Evolutionary conservation across 2,888 invertebrate genomes (phyloP), one percentile per base, ranked within the genome.

Genomic region (Nemotelus nigrinus): DNA sequence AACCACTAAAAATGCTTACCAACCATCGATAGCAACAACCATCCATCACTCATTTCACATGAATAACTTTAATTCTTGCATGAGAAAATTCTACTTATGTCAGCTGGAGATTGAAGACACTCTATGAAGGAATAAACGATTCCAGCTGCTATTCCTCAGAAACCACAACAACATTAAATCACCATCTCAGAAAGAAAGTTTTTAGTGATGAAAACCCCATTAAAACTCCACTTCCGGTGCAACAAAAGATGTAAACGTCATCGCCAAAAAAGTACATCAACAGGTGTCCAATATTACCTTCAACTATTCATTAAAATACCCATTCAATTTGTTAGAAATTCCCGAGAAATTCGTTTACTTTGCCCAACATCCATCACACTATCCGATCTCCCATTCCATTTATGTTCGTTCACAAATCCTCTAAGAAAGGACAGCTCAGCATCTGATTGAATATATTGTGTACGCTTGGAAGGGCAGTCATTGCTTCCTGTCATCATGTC

Each of bases 381-480:
- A 67, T 47, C 47, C 50, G 7, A 48, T 43, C 63, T 39, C 7
- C 53, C 25, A 70, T 55, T 41, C 41, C 55, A 70, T 70, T 70
- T 70, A 70, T 53, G 8, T 70, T 43, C 5, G 43, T 43, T 39
- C 70, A 43, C 70, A 70, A 70, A 70, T 55, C 70, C 55, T 55
- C 47, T 6, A 63, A 70, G 55, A 70, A 70, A 70, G 70, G 55
- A 70, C 70, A 70, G 44, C 70, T 70, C 70, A 70, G 70, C 70
- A 70, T 53, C 53, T 41, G 70, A 70, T 70, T 53, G 70, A 70
- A 70, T 70, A 70, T 67, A 45, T 67, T 3, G 5, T 43, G 6
- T 70, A 43, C 10, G 50, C 43, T 8, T 3, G 70, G n/a, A 55
- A 70, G 70, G 70, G 55, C 55, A 70, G 50, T 63, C 55, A 41